Conservation (phyloP, 2,113 vertebrate genomes). For the Misgurnus anguillicaudatus region DNA sequence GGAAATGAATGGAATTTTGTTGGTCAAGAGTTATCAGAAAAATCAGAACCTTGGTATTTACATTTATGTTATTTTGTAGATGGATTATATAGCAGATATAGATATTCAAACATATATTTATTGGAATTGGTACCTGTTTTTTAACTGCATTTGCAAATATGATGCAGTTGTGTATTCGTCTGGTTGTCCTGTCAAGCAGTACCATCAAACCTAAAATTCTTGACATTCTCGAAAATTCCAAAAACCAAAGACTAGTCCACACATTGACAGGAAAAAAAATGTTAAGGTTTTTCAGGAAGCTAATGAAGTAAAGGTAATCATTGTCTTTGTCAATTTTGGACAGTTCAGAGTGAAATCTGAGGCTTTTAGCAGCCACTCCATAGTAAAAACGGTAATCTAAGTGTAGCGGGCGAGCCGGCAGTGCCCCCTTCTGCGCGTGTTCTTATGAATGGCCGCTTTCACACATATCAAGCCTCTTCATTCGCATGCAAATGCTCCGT, state of each 20-base stretch:
- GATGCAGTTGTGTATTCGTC: too few relatives aligned
- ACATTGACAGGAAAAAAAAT: not conserved
- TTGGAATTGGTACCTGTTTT: too few relatives aligned
- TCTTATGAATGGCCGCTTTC: conserved; percentile 58
- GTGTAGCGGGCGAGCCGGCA: conserved; percentile 34
- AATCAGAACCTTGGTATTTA: not conserved
- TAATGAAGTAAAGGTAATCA: too few relatives aligned
- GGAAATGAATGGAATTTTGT: not conserved
- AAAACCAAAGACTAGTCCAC: not conserved
- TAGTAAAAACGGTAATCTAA: conserved; percentile 35
- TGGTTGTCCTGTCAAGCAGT: too few relatives aligned
- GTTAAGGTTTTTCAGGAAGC: too few relatives aligned
- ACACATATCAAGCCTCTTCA: conserved; percentile 52
- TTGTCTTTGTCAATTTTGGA: too few relatives aligned
- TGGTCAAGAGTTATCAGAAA: not conserved
- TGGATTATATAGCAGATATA: not conserved
- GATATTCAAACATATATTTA: too few relatives aligned
- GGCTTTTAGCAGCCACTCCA: conserved; percentile 28
- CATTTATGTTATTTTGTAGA: too few relatives aligned
- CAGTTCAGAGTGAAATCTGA: not conserved
- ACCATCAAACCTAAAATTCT: too few relatives aligned
- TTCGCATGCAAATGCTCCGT: conserved; percentile 52
- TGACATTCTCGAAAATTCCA: too few relatives aligned
- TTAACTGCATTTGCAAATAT: too few relatives aligned
- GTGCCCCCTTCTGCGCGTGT: conserved; percentile 28